These are phyloP conservation scores for Forficula auricularia DNA, from an alignment of 1,140 invertebrate genomes.

Conservation along the genomic window DNA sequence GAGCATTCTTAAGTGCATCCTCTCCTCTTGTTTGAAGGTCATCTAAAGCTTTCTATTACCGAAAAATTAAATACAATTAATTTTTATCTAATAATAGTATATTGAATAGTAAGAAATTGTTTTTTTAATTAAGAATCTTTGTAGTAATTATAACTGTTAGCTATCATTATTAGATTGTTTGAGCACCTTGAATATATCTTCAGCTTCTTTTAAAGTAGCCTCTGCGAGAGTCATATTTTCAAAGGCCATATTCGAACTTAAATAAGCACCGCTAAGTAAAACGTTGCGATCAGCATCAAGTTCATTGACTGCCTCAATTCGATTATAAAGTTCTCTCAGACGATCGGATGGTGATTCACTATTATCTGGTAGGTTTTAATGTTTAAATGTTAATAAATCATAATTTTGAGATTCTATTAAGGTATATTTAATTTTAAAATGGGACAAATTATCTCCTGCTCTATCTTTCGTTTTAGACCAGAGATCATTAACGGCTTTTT, in stretches of 20 bases:
- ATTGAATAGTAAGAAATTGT: no score
- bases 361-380: slow-evolving; percentile 16
- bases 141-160: no score
- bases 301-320: slow-evolving; percentile 42
- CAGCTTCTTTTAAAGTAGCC: slow-evolving; percentile 50
- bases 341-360: slow-evolving; percentile 45
- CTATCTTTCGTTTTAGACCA: slow-evolving; percentile 46
- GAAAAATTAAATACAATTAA: slow-evolving; percentile 10
- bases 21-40: slow-evolving; percentile 64
- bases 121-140: no score
- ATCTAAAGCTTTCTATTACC: slow-evolving; percentile 42
- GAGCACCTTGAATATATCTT: slow-evolving; percentile 45
- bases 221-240: slow-evolving; percentile 55
- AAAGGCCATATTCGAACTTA: slow-evolving; percentile 39
- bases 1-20: slow-evolving; percentile 56
- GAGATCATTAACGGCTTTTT: slow-evolving; percentile 50
- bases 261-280: slow-evolving; percentile 38
- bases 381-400: no score
- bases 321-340: slow-evolving; percentile 44
- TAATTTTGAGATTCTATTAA: no score
- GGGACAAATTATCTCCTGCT: no score
- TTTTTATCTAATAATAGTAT: slow-evolving; percentile 7
- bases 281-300: slow-evolving; percentile 42
- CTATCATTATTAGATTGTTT: no score
- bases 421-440: no score